A percentile compares a stretch with the other conserved stretches of the same genome.
Evolutionary conservation across 2,888 invertebrate species (phyloP).

Genomic region (Steromphala cineraria): DNA sequence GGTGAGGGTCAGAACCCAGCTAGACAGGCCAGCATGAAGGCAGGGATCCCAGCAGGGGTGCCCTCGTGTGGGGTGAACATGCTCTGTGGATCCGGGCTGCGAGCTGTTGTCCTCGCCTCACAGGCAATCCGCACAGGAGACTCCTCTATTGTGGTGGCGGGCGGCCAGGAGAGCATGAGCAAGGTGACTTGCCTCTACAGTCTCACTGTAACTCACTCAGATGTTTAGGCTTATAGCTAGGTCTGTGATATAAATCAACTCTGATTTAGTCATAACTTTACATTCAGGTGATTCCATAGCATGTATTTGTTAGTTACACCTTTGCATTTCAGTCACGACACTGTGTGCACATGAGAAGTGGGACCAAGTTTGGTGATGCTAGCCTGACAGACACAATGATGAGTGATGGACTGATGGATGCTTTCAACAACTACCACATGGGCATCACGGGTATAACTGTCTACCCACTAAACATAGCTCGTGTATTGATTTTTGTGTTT

Average conservation of each 20-base stretch:
- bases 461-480: too few relatives aligned
- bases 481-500: too few relatives aligned
- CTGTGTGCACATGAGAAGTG: conserved; percentile 80
- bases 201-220: neutral
- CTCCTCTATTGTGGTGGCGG: conserved; percentile 83
- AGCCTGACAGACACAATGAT: conserved; percentile 81
- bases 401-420: conserved; percentile 81
- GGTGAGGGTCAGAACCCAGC: conserved; percentile 90
- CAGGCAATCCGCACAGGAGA: conserved; percentile 83
- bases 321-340: conserved; percentile 80
- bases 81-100: conserved; percentile 89
- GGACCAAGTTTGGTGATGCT: conserved; percentile 82
- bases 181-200: conserved; percentile 64
- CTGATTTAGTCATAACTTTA: neutral
- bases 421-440: conserved; percentile 85
- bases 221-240: neutral
- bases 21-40: conserved; percentile 85
- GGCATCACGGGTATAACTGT: conserved; percentile 82
- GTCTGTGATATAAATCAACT: neutral
- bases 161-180: conserved; percentile 91
- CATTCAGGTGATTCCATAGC: neutral
- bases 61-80: conserved; percentile 86
- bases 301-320: too few relatives aligned
- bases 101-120: conserved; percentile 81
- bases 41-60: conserved; percentile 82